phyloP scores from a whole-genome alignment of 2,113 vertebrate species.

The Scomber japonicus region DNA sequence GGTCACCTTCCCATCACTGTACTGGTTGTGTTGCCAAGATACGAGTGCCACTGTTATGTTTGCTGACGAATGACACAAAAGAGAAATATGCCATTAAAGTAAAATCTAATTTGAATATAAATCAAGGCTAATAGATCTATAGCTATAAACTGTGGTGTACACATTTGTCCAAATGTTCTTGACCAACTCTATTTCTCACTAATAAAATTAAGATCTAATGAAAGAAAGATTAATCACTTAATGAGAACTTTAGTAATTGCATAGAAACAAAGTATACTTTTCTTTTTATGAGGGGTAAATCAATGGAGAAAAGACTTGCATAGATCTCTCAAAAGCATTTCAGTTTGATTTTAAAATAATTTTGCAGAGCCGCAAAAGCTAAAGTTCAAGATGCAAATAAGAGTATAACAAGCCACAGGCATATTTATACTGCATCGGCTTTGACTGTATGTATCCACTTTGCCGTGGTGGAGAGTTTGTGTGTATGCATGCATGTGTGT shows the following conservation, averaged over 20 bases:
- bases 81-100: too few species aligned
- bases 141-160: not conserved
- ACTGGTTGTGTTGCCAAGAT: too few species aligned
- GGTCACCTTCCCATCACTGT: too few species aligned
- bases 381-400: not conserved
- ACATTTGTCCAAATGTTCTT: not conserved
- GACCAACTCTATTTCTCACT: not conserved
- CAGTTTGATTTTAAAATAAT: not conserved
- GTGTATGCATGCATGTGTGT: not conserved
- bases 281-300: not conserved
- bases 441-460: not conserved
- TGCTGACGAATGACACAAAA: too few species aligned
- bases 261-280: not conserved
- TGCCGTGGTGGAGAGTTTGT: not conserved
- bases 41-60: too few species aligned
- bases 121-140: too few species aligned
- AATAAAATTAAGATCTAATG: not conserved
- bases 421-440: not conserved
- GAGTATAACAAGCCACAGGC: constrained; percentile 1
- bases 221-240: not conserved
- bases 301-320: not conserved
- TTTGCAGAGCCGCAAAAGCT: not conserved
- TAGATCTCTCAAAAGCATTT: not conserved
- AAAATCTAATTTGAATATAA: too few species aligned
- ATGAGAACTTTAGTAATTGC: too few species aligned